phyloP scores from a whole-genome alignment of 2,888 invertebrate genomes.

The Gordius sp. region DNA sequence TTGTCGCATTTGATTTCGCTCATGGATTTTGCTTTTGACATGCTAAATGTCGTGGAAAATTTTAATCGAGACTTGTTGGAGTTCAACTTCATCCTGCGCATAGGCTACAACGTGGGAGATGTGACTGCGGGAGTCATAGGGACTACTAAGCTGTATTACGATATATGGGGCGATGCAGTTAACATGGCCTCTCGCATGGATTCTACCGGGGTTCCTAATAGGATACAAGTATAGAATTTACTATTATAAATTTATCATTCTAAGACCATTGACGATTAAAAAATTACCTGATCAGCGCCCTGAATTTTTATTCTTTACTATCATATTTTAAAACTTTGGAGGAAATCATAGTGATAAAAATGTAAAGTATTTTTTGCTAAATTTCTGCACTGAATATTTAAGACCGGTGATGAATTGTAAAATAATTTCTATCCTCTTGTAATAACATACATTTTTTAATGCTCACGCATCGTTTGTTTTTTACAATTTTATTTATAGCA shows the following conservation, averaged over 20 bases:
- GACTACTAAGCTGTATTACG: constrained; percentile 74
- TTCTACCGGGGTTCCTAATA: constrained; percentile 60
- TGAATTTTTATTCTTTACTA: too few species aligned
- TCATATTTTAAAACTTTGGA: too few species aligned
- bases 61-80: constrained; percentile 67
- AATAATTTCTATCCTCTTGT: too few species aligned
- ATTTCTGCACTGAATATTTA: too few species aligned
- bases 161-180: constrained; percentile 94
- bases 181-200: constrained; percentile 93
- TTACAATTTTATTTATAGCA: constrained; percentile 28
- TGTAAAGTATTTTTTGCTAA: too few species aligned
- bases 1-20: constrained; percentile 46
- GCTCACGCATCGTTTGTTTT: too few species aligned
- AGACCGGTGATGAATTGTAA: too few species aligned
- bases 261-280: too few species aligned
- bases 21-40: constrained; percentile 69
- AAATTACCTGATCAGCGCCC: too few species aligned
- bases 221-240: constrained; percentile 34
- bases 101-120: constrained; percentile 57
- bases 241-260: too few species aligned
- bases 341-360: too few species aligned
- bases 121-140: constrained; percentile 86
- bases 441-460: too few species aligned
- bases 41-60: constrained; percentile 57
- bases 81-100: constrained; percentile 49